Conservation (phyloP, 2,113 vertebrate species). For the Gymnocephalus cernua region DNA sequence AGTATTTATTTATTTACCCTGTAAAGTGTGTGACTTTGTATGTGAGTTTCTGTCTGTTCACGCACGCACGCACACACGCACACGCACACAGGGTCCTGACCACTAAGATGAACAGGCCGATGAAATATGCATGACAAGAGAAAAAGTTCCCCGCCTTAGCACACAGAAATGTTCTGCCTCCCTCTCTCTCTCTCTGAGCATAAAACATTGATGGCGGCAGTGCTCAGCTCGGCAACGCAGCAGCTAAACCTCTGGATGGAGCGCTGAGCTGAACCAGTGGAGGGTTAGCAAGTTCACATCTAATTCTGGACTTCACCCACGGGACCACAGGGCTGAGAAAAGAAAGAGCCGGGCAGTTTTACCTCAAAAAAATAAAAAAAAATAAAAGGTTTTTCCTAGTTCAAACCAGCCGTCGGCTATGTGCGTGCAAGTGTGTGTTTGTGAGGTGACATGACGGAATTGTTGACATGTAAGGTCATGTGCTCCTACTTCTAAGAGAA, state of each 20-base stretch:
- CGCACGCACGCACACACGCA: background rate
- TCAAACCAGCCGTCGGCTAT: background rate
- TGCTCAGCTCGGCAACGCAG: background rate
- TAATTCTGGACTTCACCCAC: conserved; percentile 70
- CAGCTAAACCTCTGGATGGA: conserved; percentile 43
- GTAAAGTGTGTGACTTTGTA: background rate
- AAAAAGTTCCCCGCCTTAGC: conserved; percentile 58
- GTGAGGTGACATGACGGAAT: background rate
- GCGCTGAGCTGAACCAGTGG: conserved; percentile 28
- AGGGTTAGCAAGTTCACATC: conserved; percentile 70
- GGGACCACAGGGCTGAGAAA: conserved; percentile 47
- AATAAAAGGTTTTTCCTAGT: conserved; percentile 52
- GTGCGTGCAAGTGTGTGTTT: background rate
- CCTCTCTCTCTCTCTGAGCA: conserved; percentile 34
- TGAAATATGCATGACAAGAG: conserved; percentile 78
- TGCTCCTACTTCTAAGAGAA: background rate
- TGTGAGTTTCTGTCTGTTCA: conserved; percentile 5
- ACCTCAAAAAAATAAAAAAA: no score
- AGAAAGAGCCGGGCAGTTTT: conserved; percentile 31
- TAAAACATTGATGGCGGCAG: conserved; percentile 77
- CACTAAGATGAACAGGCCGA: conserved; percentile 62
- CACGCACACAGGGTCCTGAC: conserved; percentile 47
- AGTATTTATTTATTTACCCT: background rate
- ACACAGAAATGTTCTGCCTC: conserved; percentile 64
- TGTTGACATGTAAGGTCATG: conserved; percentile 18